phyloP scores from a whole-genome alignment of 37 sponge, comb jelly and placozoan species.

The Halisarca cf. caerulea region DNA sequence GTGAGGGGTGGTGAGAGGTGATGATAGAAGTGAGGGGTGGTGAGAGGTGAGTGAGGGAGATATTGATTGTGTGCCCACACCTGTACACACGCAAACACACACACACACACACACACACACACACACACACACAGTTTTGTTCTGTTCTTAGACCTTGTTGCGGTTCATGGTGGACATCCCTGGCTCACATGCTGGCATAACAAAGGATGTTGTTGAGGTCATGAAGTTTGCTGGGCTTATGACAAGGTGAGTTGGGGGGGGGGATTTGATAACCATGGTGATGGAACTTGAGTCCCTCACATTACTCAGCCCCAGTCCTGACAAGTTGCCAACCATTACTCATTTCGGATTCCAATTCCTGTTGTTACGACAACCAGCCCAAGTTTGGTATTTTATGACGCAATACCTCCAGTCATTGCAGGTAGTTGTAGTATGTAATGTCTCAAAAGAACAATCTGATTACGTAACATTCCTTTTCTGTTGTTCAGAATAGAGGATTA shows the following conservation, averaged over 20 bases:
- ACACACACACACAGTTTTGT: not conserved
- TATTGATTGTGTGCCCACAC: not conserved
- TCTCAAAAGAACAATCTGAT: too few relatives aligned
- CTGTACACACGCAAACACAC: too few relatives aligned
- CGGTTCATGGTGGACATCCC: constrained; percentile 63
- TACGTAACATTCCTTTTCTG: not conserved
- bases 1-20: not conserved
- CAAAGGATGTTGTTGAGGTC: constrained; percentile 49
- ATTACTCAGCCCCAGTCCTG: not conserved
- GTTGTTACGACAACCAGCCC: constrained; percentile 76
- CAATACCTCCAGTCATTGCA: constrained; percentile 72
- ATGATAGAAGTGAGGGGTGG: not conserved
- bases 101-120: too few relatives aligned
- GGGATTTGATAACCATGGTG: not conserved
- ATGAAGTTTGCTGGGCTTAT: constrained; percentile 56
- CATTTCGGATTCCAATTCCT: constrained; percentile 93
- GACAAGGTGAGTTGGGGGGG: too few relatives aligned
- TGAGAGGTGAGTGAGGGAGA: not conserved
- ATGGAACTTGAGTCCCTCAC: too few relatives aligned
- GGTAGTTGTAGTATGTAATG: constrained; percentile 15
- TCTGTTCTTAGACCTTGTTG: constrained; percentile 42
- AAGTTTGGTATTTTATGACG: constrained; percentile 94
- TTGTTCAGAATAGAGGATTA: constrained; percentile 54
- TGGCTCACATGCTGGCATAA: constrained; percentile 12
- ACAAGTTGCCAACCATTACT: constrained; percentile 53